Conservation (phyloP, 2,888 invertebrate species). For the Muscina levida region DNA sequence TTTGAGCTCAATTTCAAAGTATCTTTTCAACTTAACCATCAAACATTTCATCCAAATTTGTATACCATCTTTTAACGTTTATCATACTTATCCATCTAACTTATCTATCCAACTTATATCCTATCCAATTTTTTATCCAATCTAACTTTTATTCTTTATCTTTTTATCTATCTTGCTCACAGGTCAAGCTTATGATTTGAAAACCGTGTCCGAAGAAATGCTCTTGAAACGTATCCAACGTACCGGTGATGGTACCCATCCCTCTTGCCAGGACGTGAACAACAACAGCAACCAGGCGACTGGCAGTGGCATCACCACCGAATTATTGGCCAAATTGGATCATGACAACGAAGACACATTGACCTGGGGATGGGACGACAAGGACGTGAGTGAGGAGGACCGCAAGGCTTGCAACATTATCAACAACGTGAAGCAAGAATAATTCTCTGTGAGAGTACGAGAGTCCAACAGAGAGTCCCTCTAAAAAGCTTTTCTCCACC, state of each 20-base stretch:
- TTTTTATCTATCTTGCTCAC: too few species aligned
- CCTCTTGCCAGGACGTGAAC: constrained; percentile 71
- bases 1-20: too few species aligned
- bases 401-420: constrained; percentile 80
- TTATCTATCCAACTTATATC: too few species aligned
- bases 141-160: neutral
- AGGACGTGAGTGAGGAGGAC: constrained; percentile 87
- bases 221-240: constrained; percentile 85
- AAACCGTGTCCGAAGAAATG: constrained; percentile 87
- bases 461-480: constrained; percentile 18
- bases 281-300: constrained; percentile 71
- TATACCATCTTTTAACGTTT: too few species aligned
- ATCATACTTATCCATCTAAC: too few species aligned
- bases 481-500: constrained; percentile 39
- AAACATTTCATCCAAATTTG: too few species aligned
- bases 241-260: constrained; percentile 87
- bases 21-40: too few species aligned
- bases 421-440: constrained; percentile 73
- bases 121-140: neutral
- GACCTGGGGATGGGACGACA: constrained; percentile 92
- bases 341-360: constrained; percentile 81
- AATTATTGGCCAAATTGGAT: constrained; percentile 73
- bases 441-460: constrained; percentile 58
- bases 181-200: constrained; percentile 92
- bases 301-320: constrained; percentile 70